A percentile compares a stretch with the other conserved stretches of the same genome.
These are phyloP conservation scores for Philopotamus ludificatus DNA, from an alignment of 1,140 invertebrate genomes.

Conservation along the genomic window DNA sequence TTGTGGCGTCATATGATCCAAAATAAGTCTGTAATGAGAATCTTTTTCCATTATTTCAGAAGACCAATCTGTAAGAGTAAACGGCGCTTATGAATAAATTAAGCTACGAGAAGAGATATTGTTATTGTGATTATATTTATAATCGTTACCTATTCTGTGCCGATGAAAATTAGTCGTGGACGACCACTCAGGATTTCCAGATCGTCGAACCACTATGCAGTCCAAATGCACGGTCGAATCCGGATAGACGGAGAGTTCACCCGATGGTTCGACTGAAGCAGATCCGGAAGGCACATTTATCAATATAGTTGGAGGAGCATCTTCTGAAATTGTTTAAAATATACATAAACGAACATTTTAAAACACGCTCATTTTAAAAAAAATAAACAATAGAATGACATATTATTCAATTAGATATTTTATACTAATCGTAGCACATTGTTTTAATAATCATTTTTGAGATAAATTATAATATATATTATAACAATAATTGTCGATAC, in stretches of 20 bases:
- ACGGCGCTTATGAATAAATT: neutral
- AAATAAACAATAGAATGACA: too few relatives aligned
- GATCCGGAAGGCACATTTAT: slow-evolving; percentile 78
- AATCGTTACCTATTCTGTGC: slow-evolving; percentile 68
- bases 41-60: slow-evolving; percentile 62
- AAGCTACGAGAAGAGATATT: too few relatives aligned
- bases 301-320: slow-evolving; percentile 79
- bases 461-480: too few relatives aligned
- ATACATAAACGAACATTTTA: too few relatives aligned
- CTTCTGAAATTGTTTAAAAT: slow-evolving; percentile 65
- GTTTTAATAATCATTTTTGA: too few relatives aligned
- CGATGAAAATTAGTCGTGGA: slow-evolving; percentile 78
- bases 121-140: slow-evolving; percentile 2
- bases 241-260: slow-evolving; percentile 76
- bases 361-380: too few relatives aligned
- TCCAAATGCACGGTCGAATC: slow-evolving; percentile 81
- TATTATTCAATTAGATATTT: too few relatives aligned
- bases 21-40: slow-evolving; percentile 76
- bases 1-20: slow-evolving; percentile 75
- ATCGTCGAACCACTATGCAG: slow-evolving; percentile 71
- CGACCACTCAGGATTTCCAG: slow-evolving; percentile 84
- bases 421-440: too few relatives aligned
- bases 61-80: slow-evolving; percentile 13
- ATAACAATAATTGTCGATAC: too few relatives aligned
- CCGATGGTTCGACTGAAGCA: slow-evolving; percentile 73